Base-by-base conservation (phyloP, 2,113 vertebrate species). In the Toxostoma redivivum region DNA sequence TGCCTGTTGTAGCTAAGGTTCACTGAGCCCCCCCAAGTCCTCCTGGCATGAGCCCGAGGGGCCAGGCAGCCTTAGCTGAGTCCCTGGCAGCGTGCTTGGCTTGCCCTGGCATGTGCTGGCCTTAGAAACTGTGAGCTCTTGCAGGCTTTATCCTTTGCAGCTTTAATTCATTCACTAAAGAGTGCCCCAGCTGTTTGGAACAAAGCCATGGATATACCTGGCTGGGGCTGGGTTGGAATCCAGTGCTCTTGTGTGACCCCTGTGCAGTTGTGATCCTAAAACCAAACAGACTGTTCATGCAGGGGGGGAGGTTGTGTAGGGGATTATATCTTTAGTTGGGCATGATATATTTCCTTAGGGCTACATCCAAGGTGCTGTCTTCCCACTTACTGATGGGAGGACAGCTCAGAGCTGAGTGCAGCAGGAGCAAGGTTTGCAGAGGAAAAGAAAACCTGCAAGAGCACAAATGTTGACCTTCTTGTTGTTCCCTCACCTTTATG, bases 401-500 rank as follows among this genome's bases (percentile, higher is more conserved):
- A 7, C 21, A 18, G 14, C 3, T 8, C 38, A 28, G 69, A 77
- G 25, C 22, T 44, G 48, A 10, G 2, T 12, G 53, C 15, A 14
- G 25, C 30, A 25, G 16, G 40, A 27, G 24, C 0, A 2, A 33
- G 17, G 20, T 8, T 74, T 24, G 30, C 11, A 30, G 24, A 44
- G 53, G 10, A 35, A 9, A 51, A 53, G 16, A 54, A 50, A 42
- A 31, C 24, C 28, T 38, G 37, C 5, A 15, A 4, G 31, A 58
- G 7, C 0, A 2, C 76, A 74, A 40, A 15, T 28, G 7, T 3
- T 1, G 20, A 14, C 4, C 5, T 56, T 12, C 20, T 2, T 48
- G 19, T 10, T 1, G 6, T 35, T 76, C 56, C 35, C 11, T 14
- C 8, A 18, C 7, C 22, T 33, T 21, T 25, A 20, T 3, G 7